These are phyloP conservation scores for Caenorhabditis uteleia DNA, from an alignment of 2,888 invertebrate species.

Conservation along the genomic window DNA sequence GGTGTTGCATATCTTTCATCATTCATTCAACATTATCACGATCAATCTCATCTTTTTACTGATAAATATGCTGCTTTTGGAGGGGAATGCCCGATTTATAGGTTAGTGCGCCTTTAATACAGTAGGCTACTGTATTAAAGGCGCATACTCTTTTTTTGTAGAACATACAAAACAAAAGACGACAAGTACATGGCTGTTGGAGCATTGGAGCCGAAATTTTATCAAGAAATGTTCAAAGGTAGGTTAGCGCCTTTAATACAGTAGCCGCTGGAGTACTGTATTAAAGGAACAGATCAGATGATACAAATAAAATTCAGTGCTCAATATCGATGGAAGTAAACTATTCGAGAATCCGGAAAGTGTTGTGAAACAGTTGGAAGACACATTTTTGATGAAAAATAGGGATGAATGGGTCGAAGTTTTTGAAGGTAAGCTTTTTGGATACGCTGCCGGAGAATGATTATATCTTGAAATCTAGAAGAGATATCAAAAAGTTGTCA, in stretches of 20 bases:
- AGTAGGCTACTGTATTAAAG: too few species aligned
- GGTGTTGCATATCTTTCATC: constrained; percentile 65
- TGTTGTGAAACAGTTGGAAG: constrained; percentile 74
- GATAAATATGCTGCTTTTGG: constrained; percentile 55
- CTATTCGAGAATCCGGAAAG: constrained; percentile 73
- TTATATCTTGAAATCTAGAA: too few species aligned
- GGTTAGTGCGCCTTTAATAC: too few species aligned
- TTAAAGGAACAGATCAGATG: too few species aligned
- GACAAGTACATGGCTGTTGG: constrained; percentile 92
- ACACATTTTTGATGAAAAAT: constrained; percentile 81
- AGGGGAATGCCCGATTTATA: constrained; percentile 62
- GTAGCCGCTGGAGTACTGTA: too few species aligned
- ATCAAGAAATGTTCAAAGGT: constrained; percentile 78
- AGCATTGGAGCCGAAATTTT: constrained; percentile 90
- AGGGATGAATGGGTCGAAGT: constrained; percentile 82
- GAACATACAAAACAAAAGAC: constrained; percentile 76
- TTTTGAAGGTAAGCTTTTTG: constrained; percentile 54
- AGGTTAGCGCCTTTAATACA: background rate
- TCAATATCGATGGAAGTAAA: constrained; percentile 41
- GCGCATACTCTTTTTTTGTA: too few species aligned
- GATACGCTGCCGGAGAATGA: too few species aligned
- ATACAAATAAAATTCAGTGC: constrained; percentile 28
- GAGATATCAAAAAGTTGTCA: too few species aligned
- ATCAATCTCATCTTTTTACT: constrained; percentile 52
- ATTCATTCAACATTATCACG: constrained; percentile 56